These are phyloP conservation scores for Meteorus cinctellus DNA, from an alignment of 2,888 invertebrate genomes.

Conservation along the genomic window DNA sequence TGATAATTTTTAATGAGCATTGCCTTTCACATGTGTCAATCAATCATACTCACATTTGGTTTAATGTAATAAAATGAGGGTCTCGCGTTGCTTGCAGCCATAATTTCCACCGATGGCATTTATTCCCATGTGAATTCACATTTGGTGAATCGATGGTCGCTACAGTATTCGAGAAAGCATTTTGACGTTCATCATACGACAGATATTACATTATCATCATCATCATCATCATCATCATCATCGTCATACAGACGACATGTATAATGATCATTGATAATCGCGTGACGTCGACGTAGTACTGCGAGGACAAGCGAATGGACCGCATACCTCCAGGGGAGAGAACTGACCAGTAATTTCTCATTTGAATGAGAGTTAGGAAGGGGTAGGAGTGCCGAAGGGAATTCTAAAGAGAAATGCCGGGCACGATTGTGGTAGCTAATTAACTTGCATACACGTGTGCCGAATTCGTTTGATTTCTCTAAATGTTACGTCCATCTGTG, in stretches of 20 bases:
- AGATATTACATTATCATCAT: conserved; percentile 54
- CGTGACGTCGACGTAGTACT: conserved; percentile 40
- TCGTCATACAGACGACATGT: conserved; percentile 13
- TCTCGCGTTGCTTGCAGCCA: not conserved
- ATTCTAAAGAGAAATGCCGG: conserved; percentile 48
- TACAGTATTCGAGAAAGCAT: conserved; percentile 19
- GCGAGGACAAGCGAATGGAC: conserved; percentile 40
- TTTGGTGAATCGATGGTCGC: not conserved
- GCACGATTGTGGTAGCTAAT: conserved; percentile 52
- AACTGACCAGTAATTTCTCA: conserved; percentile 48
- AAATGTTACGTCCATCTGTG: not conserved
- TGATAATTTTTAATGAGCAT: not conserved
- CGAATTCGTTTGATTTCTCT: conserved; percentile 21
- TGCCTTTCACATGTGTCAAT: not conserved
- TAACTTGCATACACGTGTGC: conserved; percentile 43
- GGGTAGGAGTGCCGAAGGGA: conserved; percentile 24
- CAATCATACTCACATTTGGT: not conserved
- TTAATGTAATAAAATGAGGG: conserved; percentile 12
- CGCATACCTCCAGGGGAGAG: conserved; percentile 43
- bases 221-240: not conserved
- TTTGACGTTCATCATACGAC: conserved; percentile 50
- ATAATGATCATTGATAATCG: conserved; percentile 57
- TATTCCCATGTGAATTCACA: conserved; percentile 12
- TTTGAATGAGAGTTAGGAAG: conserved; percentile 46
- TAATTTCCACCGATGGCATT: conserved; percentile 10